Percentiles rank a stretch among this genome's conserved stretches.
Evolutionary conservation across 2,888 invertebrate genomes (phyloP).

Genomic region (Volucella zonaria): DNA sequence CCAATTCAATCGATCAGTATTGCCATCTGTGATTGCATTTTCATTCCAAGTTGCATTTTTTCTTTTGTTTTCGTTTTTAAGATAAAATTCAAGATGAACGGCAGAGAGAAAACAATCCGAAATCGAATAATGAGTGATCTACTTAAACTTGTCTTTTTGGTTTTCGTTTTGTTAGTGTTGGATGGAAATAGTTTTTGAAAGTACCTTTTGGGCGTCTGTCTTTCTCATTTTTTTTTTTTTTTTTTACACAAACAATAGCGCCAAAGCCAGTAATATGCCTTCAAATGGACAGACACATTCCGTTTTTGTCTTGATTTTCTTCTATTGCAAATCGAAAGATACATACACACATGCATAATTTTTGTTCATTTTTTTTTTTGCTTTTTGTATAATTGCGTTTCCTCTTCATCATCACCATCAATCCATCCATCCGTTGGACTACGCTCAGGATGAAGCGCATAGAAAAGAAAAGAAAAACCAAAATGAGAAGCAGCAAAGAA

Average conservation of each 20-base stretch:
- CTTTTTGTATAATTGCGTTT: neutral
- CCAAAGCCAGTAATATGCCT: conserved; percentile 36
- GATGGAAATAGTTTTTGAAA: conserved; percentile 15
- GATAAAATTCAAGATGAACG: too few species aligned
- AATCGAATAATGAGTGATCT: neutral
- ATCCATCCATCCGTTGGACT: neutral
- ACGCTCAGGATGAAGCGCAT: conserved; percentile 44
- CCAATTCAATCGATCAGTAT: conserved; percentile 10
- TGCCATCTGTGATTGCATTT: conserved; percentile 23
- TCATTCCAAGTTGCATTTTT: neutral
- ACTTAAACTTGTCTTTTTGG: neutral
- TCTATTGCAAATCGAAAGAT: conserved; percentile 67
- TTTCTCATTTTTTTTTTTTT: conserved; percentile 7
- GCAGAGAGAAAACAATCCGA: too few species aligned
- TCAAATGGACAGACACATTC: conserved; percentile 38
- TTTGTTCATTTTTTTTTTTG: conserved; percentile 55
- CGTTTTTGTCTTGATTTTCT: conserved; percentile 48
- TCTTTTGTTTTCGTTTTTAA: neutral
- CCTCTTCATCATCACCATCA: conserved; percentile 34
- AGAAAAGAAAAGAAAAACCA: conserved; percentile 41
- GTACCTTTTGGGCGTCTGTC: conserved; percentile 23
- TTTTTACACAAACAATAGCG: conserved; percentile 43
- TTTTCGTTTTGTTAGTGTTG: neutral
- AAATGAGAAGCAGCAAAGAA: conserved; percentile 28
- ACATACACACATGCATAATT: conserved; percentile 66